Evolutionary conservation across 2,888 invertebrate genomes (phyloP).

Genomic region (Acanthopleura granulata): DNA sequence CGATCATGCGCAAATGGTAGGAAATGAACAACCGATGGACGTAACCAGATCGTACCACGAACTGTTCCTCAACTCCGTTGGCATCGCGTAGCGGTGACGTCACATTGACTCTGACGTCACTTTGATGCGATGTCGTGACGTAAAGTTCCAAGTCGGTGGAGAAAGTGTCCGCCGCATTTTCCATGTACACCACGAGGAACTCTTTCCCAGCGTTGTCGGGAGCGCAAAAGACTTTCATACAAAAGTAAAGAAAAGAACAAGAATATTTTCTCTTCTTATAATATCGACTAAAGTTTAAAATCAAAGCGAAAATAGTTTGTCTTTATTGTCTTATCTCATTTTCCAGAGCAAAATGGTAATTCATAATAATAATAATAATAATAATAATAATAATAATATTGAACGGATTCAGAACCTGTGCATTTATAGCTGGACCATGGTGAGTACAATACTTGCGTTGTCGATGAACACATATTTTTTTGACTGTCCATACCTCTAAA

Average conservation of each 20-base stretch:
- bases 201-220: conserved; percentile 25
- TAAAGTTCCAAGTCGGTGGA: conserved; percentile 38
- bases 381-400: too few relatives aligned
- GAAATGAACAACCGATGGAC: conserved; percentile 34
- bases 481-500: too few relatives aligned
- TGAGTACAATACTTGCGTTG: too few relatives aligned
- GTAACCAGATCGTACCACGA: conserved; percentile 32
- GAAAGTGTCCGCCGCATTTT: conserved; percentile 17
- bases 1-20: conserved; percentile 22
- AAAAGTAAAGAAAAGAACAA: background rate
- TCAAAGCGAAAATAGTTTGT: too few relatives aligned
- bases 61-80: conserved; percentile 23
- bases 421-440: too few relatives aligned
- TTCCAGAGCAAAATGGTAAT: too few relatives aligned
- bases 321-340: too few relatives aligned
- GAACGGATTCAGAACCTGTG: too few relatives aligned
- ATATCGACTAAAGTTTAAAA: too few relatives aligned
- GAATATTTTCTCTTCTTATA: too few relatives aligned
- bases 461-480: too few relatives aligned
- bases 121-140: conserved; percentile 43
- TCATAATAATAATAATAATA: too few relatives aligned
- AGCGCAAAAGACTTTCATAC: background rate
- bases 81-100: conserved; percentile 33
- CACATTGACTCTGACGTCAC: conserved; percentile 35
- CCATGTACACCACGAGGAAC: conserved; percentile 25